Base-by-base conservation (phyloP, 2,888 invertebrate genomes). In the Pristionchus arcanus region DNA sequence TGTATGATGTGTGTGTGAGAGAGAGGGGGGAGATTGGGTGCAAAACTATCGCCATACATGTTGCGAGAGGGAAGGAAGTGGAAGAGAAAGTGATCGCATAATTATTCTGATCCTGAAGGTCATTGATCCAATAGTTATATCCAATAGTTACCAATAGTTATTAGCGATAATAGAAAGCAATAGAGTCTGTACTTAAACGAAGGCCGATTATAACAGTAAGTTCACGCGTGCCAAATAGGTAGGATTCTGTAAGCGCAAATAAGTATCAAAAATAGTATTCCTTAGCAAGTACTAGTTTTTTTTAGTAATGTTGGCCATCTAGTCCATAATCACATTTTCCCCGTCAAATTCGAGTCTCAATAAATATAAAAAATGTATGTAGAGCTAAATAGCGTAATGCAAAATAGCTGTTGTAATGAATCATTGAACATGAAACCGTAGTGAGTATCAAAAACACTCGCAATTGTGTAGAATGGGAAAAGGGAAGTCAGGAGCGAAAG, bases 21-120 rank as follows among this genome's bases (percentile, higher is more conserved):
- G 66, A 59, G 59, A 59, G 59, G 15, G 66, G 28, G 28, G 68
- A 68, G 68, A 31, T 68, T 68, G 31, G 28, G 68, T 68, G 68
- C 68, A 68, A 31, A 68, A 68, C 31, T 68, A 15, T 31, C 68
- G 28, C 31, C 31, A 68, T 68, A 9, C 68, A 11, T 19, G 68
- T 68, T 68, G 68, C 68, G 31, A 31, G 74, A 74, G 74, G 31
- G 74, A n/a, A 74, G 37, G 25, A 37, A 21, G 37, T 15, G 74
- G 25, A 37, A 37, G 74, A 74, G 37, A 74, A 37, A 74, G 74
- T 74, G 74, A 74, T 37, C 74, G 5, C 74, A 34, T 74, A 74
- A 74, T 74, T 37, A 37, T 74, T 37, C 25, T 71, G 68, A 28
- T 15, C 68, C 31, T 15, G 9, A 31, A 63, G n/a, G n/a, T 13